phyloP scores from a whole-genome alignment of 2,888 invertebrate species.

The Acanthopleura granulata region DNA sequence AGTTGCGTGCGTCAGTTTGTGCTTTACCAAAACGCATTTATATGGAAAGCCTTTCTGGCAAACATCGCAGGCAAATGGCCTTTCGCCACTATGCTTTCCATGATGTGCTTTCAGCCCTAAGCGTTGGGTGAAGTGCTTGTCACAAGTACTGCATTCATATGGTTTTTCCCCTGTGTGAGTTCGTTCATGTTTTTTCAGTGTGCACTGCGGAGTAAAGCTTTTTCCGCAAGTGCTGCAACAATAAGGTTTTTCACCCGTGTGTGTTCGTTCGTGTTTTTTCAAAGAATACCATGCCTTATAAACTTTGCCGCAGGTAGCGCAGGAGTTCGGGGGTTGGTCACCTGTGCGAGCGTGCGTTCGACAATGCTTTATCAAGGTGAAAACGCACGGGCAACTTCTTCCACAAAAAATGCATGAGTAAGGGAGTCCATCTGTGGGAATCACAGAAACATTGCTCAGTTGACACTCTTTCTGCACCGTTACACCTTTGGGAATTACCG shows the following conservation, averaged over 20 bases:
- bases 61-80: neutral
- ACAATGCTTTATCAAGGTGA: neutral
- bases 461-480: no score
- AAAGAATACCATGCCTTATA: neutral
- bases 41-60: neutral
- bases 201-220: neutral
- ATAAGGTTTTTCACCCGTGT: neutral
- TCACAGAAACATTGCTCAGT: neutral
- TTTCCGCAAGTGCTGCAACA: neutral
- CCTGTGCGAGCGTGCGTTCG: no score
- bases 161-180: neutral
- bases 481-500: neutral
- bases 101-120: neutral
- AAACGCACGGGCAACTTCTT: neutral
- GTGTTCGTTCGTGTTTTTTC: neutral
- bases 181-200: neutral
- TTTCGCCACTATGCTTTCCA: neutral
- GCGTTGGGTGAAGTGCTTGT: neutral
- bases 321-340: no score
- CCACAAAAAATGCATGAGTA: neutral
- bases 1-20: neutral
- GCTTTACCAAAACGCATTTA: neutral
- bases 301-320: no score
- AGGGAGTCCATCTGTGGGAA: neutral
- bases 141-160: neutral